Percentiles rank a stretch among this genome's conserved stretches.
phyloP scores from a whole-genome alignment of 2,113 vertebrate species.

The Tragelaphus strepsiceros region DNA sequence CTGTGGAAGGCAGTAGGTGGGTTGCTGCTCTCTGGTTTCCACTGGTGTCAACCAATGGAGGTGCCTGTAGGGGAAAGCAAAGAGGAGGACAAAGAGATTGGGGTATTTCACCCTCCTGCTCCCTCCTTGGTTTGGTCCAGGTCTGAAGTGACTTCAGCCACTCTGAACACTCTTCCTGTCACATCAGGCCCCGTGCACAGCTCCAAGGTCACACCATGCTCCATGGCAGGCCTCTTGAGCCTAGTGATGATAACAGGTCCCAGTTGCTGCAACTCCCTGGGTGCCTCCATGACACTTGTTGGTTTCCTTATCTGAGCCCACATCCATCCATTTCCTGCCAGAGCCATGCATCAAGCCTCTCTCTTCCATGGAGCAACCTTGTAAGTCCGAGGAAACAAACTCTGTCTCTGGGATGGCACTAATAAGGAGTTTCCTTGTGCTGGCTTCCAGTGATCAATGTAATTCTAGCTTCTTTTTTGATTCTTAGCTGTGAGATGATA shows the following conservation, averaged over 20 bases:
- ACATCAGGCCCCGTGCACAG: neutral
- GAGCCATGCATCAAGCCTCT: neutral
- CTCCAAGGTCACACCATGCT: neutral
- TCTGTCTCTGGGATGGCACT: neutral
- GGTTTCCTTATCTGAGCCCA: neutral
- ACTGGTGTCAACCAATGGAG: neutral
- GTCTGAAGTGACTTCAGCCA: neutral
- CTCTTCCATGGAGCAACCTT: neutral
- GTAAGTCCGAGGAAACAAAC: neutral
- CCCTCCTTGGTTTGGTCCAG: neutral
- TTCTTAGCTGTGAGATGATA: neutral
- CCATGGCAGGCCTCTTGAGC: neutral
- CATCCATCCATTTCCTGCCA: neutral
- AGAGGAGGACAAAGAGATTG: neutral
- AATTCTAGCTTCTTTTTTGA: neutral
- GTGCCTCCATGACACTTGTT: neutral
- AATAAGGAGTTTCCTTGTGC: neutral
- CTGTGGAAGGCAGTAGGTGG: neutral
- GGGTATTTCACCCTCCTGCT: neutral
- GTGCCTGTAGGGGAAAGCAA: neutral
- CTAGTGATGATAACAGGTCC: neutral
- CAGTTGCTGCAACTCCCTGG: neutral
- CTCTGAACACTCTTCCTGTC: neutral
- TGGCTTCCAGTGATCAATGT: neutral
- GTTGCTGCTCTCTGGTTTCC: neutral